Evolutionary conservation across 2,113 vertebrate species (phyloP).

Genomic region (Potamarius usumacintae): DNA sequence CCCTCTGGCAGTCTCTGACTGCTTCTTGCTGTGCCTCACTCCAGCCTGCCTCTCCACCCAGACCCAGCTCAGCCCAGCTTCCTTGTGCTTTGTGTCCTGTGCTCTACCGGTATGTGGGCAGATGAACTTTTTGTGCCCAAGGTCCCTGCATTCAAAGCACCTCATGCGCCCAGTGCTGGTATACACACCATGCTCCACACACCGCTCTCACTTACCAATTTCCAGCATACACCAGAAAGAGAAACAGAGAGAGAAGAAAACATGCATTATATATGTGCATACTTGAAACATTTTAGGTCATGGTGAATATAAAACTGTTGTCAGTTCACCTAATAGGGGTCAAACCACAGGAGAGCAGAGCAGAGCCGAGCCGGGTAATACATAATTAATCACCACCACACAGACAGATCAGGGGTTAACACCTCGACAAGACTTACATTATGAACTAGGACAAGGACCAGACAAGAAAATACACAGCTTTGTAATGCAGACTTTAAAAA

Average conservation of each 20-base stretch:
- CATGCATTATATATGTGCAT: neutral
- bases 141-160: slow-evolving; percentile 2
- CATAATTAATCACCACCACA: slow-evolving; percentile 1
- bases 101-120: neutral
- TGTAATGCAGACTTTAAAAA: neutral
- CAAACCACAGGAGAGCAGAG: neutral
- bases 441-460: neutral
- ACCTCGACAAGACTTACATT: neutral
- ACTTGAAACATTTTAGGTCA: neutral
- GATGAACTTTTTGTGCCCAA: neutral
- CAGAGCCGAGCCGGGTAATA: neutral
- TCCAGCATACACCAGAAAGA: neutral
- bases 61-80: neutral
- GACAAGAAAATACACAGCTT: too few relatives aligned
- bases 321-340: neutral
- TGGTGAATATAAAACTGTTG: neutral
- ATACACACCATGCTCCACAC: neutral
- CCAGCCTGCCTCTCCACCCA: too few relatives aligned
- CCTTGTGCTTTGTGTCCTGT: too few relatives aligned
- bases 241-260: neutral
- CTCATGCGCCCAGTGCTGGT: slow-evolving; percentile 7
- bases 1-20: too few relatives aligned
- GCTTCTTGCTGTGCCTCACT: too few relatives aligned
- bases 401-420: neutral
- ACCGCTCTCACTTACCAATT: neutral